These are phyloP conservation scores for Hipposideros larvatus DNA, from an alignment of 2,797 vertebrate species.

Conservation along the genomic window DNA sequence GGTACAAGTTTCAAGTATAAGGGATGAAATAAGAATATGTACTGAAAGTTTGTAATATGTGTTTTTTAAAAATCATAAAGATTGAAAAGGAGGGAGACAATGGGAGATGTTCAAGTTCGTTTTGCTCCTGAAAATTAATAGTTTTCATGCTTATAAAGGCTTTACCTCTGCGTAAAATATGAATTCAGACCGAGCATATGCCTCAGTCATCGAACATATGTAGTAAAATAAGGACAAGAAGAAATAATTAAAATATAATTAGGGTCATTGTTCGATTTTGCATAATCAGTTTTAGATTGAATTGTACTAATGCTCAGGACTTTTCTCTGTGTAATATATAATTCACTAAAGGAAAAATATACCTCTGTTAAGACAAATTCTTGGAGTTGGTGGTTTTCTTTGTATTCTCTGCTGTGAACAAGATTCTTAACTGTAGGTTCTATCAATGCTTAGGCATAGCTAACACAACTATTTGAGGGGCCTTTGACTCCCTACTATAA, in stretches of 20 bases:
- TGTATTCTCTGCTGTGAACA: background rate
- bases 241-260: background rate
- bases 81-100: background rate
- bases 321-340: background rate
- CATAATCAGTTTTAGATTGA: background rate
- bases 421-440: background rate
- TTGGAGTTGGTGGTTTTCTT: background rate
- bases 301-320: background rate
- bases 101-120: background rate
- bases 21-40: background rate
- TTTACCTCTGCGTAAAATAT: background rate
- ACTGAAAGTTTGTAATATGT: background rate
- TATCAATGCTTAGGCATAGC: background rate
- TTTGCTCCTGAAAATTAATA: background rate
- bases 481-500: background rate
- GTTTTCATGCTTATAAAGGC: background rate
- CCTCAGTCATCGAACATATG: background rate
- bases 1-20: background rate
- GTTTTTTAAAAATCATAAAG: conserved; percentile 24
- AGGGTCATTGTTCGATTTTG: background rate
- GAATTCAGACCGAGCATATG: background rate
- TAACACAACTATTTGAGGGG: background rate
- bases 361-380: background rate
- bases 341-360: background rate
- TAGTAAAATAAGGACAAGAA: background rate